These are phyloP conservation scores for Strix aluco DNA, from an alignment of 2,113 vertebrate species.

Conservation along the genomic window DNA sequence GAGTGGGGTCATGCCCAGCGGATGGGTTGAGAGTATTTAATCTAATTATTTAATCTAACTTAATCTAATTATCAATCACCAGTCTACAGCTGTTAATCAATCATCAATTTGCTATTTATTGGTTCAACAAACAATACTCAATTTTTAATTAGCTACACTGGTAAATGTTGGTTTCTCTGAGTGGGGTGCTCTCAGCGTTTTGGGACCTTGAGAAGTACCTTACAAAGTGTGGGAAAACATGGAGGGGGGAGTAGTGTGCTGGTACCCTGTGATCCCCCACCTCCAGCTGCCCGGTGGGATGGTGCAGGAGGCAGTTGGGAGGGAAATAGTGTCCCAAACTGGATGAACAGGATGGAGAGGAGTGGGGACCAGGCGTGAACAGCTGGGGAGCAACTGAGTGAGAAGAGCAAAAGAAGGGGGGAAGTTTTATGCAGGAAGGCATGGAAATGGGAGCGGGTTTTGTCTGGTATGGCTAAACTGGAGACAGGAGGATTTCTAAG, in stretches of 20 bases:
- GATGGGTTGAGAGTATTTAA: not conserved
- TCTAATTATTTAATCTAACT: not conserved
- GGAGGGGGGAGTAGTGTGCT: rapidly evolving
- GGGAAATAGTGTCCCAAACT: rapidly evolving
- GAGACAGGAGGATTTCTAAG: not conserved
- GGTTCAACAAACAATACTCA: not conserved
- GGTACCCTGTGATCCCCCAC: rapidly evolving
- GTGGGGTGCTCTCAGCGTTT: not conserved
- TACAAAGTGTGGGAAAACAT: rapidly evolving
- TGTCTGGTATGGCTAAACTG: rapidly evolving
- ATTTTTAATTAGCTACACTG: not conserved
- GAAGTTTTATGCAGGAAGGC: not conserved
- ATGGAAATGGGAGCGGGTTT: rapidly evolving
- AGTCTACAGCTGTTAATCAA: not conserved
- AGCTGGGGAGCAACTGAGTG: not conserved
- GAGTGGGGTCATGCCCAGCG: not conserved
- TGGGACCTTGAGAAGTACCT: not conserved
- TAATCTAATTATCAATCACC: not conserved
- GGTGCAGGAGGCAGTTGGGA: not conserved
- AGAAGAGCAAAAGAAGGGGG: not conserved
- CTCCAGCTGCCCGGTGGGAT: not conserved
- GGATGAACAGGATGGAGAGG: not conserved
- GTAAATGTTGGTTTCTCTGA: not conserved
- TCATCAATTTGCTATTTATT: not conserved
- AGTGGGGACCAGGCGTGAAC: rapidly evolving